These are phyloP conservation scores for Eudasyphora cyanicolor DNA, from an alignment of 2,888 invertebrate species.

Conservation along the genomic window DNA sequence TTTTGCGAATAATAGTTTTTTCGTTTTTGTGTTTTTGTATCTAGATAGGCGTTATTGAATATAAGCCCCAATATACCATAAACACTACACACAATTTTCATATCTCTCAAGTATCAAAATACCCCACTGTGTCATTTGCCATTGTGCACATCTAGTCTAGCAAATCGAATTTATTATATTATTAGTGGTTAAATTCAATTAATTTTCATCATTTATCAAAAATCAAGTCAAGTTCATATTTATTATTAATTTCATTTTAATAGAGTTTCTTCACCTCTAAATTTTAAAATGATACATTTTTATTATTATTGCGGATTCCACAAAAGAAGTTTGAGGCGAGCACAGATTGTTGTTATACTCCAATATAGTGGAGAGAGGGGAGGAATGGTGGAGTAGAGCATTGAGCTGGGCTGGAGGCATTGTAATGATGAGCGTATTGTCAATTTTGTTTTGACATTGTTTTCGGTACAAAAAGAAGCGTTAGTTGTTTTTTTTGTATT, in stretches of 20 bases:
- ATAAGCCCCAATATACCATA: too few species aligned
- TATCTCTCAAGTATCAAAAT: background rate
- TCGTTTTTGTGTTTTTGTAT: too few species aligned
- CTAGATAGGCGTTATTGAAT: too few species aligned
- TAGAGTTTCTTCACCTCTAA: constrained; percentile 1
- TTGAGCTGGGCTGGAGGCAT: too few species aligned
- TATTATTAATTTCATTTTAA: constrained; percentile 17
- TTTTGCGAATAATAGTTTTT: too few species aligned
- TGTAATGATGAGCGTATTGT: constrained; percentile 3
- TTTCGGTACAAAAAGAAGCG: background rate
- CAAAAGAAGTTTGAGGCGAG: constrained; percentile 6
- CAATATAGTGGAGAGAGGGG: too few species aligned
- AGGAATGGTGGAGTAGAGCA: too few species aligned
- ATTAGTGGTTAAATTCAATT: constrained; percentile 43
- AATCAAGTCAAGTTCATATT: constrained; percentile 39
- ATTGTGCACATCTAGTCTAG: constrained; percentile 18
- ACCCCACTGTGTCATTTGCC: background rate
- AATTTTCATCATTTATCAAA: constrained; percentile 38
- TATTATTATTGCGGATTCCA: background rate
- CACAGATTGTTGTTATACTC: background rate
- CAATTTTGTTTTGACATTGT: background rate
- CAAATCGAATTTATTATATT: constrained; percentile 17
- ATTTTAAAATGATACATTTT: constrained; percentile 15
- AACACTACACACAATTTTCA: background rate
- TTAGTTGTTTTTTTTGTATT: background rate